Conservation (phyloP, 2,888 invertebrate genomes). For the Encarsia formosa region DNA sequence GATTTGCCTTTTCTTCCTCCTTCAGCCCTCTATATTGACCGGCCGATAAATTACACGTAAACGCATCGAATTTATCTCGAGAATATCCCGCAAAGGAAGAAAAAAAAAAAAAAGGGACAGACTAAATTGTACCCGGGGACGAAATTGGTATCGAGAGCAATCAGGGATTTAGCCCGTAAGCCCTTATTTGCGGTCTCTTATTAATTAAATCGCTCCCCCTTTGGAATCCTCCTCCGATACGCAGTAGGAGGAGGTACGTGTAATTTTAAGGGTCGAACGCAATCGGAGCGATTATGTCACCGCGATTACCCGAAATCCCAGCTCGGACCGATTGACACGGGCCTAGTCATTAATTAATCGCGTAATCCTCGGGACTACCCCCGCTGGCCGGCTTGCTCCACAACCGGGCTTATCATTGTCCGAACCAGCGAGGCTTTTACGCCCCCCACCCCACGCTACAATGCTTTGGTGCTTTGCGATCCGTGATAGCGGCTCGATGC, state of each 20-base stretch:
- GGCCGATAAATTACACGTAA: slow-evolving; percentile 14
- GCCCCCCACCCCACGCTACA: no score
- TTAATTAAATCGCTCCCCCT: slow-evolving; percentile 23
- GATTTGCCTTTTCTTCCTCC: slow-evolving; percentile 16
- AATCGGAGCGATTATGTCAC: slow-evolving; percentile 44
- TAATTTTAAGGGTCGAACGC: slow-evolving; percentile 38
- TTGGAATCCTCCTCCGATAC: slow-evolving; percentile 7
- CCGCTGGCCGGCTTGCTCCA: slow-evolving; percentile 5
- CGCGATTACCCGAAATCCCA: slow-evolving; percentile 39
- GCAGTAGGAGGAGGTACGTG: slow-evolving; percentile 27
- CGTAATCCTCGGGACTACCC: slow-evolving; percentile 32
- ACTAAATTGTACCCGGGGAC: no score
- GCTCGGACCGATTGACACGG: slow-evolving; percentile 38
- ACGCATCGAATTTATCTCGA: neutral
- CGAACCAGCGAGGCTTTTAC: no score
- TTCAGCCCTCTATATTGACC: slow-evolving; percentile 14
- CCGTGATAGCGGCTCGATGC: no score
- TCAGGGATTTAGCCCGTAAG: slow-evolving; percentile 21
- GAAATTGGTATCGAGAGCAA: slow-evolving; percentile 19
- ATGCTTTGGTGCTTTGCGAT: no score
- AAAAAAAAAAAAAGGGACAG: no score
- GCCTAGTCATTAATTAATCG: slow-evolving; percentile 44
- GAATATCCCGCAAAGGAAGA: neutral
- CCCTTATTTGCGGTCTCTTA: slow-evolving; percentile 23
- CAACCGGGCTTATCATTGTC: no score